A percentile compares a stretch with the other conserved stretches of the same genome.
Conservation (phyloP, 2,888 invertebrate genomes). For the Nomada ferruginata region DNA sequence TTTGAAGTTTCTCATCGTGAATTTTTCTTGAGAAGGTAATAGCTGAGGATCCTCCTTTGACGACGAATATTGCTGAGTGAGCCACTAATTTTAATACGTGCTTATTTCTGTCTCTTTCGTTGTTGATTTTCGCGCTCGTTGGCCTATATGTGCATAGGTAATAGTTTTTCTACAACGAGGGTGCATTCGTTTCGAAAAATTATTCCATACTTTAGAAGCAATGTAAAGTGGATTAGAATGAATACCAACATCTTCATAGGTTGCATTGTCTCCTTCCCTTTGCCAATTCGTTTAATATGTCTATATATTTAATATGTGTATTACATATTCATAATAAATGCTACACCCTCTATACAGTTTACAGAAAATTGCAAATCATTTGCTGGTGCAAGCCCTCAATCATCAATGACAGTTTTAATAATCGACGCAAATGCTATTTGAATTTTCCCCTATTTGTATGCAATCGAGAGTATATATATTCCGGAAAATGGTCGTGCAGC, state of each 20-base stretch:
- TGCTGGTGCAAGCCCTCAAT: no score
- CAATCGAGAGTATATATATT: no score
- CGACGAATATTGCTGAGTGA: constrained; percentile 12
- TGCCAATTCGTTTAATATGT: constrained; percentile 1
- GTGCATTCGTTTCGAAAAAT: not conserved
- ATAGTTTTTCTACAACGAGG: not conserved
- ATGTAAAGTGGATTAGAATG: not conserved
- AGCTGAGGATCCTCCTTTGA: constrained; percentile 24
- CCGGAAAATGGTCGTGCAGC: no score
- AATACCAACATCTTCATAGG: not conserved
- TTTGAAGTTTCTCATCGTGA: constrained; percentile 71
- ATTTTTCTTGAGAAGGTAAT: constrained; percentile 52
- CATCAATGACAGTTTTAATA: no score
- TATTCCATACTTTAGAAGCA: no score
- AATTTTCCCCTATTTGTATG: no score
- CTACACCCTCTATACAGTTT: no score
- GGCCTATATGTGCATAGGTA: not conserved
- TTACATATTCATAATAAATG: no score
- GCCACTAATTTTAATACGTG: constrained; percentile 15
- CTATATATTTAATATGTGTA: no score
- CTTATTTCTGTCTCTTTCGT: not conserved
- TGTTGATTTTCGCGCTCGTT: not conserved
- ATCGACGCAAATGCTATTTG: no score
- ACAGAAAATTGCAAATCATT: no score
- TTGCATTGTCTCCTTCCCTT: not conserved